Base-by-base conservation (phyloP, 2,113 vertebrate genomes). In the Leiothrix lutea region DNA sequence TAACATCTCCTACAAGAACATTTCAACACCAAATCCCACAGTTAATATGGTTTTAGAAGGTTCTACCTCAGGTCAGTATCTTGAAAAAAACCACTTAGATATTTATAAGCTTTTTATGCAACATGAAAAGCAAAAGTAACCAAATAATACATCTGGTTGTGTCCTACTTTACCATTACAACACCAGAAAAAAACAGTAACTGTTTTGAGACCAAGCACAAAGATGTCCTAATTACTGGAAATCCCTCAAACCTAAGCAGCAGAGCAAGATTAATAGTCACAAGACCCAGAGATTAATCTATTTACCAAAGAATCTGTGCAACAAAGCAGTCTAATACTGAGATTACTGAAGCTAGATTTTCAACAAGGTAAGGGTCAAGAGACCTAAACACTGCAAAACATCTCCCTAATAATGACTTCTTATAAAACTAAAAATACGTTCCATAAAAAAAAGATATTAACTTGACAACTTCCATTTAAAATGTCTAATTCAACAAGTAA, bases 151-250 rank as follows among this genome's bases (percentile, higher is more conserved):
- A 65, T 54, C 26, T 74, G 29, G 13, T 89, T 81, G 40, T 69
- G 91, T 87, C 77, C n/a, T 64, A 81, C 80, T 94, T 90, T 64
- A 92, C 50, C 25, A 38, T 75, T 73, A 47, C 54, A 90, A 69
- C 54, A 42, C 24, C 25, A 2, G 51, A 35, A 94, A 85, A 95
- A 81, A 91, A 65, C 54, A 95, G 77, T 70, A 84, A 95, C 66
- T 87, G 90, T 95, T 97, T 88, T 95, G 71, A 93, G 42, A 90
- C 56, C 42, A 86, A 94, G 93, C 26, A 92, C 74, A 95, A 96
- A 96, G 93, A 88, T 61, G 42, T 60, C 92, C 94, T 96, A 96
- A 97, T 96, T 96, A 97, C 94, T 65, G 93, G 94, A 96, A 97
- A 97, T 95, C 93, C 86, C 67, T 95, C 83, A 92, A 97, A 90